phyloP scores from a whole-genome alignment of 2,113 vertebrate species.

The Neolamprologus longior region DNA sequence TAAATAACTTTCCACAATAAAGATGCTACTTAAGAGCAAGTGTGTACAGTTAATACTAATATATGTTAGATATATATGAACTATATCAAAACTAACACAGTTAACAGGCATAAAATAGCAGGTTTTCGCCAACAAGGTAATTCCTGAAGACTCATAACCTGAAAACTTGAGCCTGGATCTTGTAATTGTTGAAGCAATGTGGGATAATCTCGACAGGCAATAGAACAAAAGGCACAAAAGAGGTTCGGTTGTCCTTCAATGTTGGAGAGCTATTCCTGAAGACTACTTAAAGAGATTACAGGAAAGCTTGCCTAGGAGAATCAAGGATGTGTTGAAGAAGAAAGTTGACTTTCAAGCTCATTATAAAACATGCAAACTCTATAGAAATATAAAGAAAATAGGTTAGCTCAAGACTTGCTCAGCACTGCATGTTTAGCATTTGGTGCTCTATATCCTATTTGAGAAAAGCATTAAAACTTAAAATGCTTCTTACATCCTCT shows the following conservation, averaged over 20 bases:
- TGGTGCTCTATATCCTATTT: neutral
- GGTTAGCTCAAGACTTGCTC: neutral
- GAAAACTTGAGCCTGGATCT: neutral
- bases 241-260: neutral
- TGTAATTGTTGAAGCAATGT: neutral
- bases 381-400: neutral
- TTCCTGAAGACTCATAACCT: neutral
- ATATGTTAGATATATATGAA: neutral
- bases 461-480: neutral
- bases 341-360: neutral
- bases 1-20: neutral
- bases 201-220: neutral
- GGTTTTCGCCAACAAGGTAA: accelerated
- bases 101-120: neutral
- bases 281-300: neutral
- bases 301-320: neutral
- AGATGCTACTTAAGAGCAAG: neutral
- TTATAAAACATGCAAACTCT: neutral
- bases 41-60: neutral
- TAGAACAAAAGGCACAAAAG: neutral
- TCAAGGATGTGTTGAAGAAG: neutral
- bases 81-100: neutral
- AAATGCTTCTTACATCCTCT: neutral
- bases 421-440: neutral
- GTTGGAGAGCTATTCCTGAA: neutral